These are phyloP conservation scores for Aleiodes sp. DNA, from an alignment of 1,140 invertebrate species.

Conservation along the genomic window DNA sequence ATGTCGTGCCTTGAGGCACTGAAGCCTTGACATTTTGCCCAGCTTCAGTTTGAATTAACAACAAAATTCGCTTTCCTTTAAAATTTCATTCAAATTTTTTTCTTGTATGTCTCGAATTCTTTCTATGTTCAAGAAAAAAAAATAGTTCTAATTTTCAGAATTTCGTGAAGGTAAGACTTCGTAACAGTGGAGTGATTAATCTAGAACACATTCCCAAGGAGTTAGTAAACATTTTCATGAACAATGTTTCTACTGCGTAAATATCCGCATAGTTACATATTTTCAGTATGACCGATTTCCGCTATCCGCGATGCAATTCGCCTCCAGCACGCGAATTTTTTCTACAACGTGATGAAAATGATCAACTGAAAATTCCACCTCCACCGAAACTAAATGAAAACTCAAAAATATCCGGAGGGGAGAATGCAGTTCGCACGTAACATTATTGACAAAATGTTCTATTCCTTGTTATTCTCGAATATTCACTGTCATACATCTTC, in stretches of 20 bases:
- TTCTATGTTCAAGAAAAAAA: not conserved
- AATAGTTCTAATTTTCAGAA: not conserved
- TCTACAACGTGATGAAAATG: not conserved
- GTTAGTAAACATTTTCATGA: not conserved
- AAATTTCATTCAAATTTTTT: conserved; percentile 5
- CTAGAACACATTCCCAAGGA: not conserved
- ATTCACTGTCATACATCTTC: not conserved
- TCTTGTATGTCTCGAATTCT: not conserved
- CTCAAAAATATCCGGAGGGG: not conserved
- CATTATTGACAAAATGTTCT: not conserved
- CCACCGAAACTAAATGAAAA: not conserved
- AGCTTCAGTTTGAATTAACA: not conserved
- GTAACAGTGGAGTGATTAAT: not conserved
- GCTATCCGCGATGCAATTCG: too few relatives aligned
- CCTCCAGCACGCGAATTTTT: too few relatives aligned
- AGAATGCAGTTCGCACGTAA: not conserved
- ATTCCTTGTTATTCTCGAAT: conserved; percentile 7
- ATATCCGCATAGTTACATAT: not conserved
- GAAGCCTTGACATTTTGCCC: conserved; percentile 21
- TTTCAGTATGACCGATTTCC: not conserved
- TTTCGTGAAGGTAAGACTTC: too few relatives aligned
- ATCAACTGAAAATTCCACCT: too few relatives aligned
- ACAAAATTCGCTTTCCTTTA: conserved; percentile 1
- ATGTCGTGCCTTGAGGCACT: conserved; percentile 4
- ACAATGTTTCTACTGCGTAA: not conserved